Evolutionary conservation across 2,888 invertebrate species (phyloP).

Genomic region (Luperina testacea): DNA sequence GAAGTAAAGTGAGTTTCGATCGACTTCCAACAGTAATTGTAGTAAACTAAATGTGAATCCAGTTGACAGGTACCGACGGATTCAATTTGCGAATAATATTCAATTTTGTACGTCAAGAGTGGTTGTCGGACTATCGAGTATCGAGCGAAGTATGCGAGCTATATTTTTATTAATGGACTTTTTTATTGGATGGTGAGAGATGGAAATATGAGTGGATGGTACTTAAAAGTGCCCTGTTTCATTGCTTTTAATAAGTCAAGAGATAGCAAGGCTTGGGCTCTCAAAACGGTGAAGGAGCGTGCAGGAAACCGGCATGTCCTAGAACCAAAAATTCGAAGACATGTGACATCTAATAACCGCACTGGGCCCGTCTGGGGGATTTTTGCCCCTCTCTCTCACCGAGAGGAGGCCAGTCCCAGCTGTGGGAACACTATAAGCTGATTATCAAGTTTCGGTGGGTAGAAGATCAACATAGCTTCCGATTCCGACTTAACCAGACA

Average conservation of each 20-base stretch:
- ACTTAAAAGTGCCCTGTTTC: background rate
- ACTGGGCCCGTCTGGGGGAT: background rate
- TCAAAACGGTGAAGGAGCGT: no score
- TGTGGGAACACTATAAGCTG: background rate
- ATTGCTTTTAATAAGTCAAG: background rate
- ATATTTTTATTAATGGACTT: slow-evolving; percentile 47
- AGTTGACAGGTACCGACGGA: slow-evolving; percentile 78
- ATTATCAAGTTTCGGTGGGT: background rate
- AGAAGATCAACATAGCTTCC: background rate
- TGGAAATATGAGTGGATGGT: background rate
- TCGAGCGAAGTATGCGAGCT: slow-evolving; percentile 57
- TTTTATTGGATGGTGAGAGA: slow-evolving; percentile 26
- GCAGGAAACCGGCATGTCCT: background rate
- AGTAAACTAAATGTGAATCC: slow-evolving; percentile 71
- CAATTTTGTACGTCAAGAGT: slow-evolving; percentile 74
- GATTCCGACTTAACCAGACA: background rate
- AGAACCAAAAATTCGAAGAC: background rate
- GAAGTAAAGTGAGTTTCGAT: slow-evolving; percentile 19
- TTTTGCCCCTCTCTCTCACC: background rate
- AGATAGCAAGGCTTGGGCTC: background rate
- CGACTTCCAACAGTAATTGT: slow-evolving; percentile 33
- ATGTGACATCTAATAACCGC: background rate
- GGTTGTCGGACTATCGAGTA: slow-evolving; percentile 58
- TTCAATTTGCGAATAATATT: slow-evolving; percentile 85
- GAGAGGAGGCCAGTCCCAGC: background rate